Evolutionary conservation across 2,888 invertebrate genomes (phyloP).

Genomic region (Peribatodes rhomboidaria): DNA sequence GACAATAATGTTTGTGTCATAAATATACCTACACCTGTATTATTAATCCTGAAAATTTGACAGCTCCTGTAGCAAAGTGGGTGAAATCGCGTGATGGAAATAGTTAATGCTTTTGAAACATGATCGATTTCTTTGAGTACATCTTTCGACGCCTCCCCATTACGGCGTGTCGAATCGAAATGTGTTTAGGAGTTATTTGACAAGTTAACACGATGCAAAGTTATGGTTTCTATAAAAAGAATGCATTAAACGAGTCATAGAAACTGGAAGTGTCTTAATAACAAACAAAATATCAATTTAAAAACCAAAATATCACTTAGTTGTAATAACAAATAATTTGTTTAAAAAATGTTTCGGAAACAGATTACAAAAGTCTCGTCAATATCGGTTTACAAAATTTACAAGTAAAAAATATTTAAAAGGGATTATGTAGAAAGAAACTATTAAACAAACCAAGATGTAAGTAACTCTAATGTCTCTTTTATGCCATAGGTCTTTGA

Average conservation of each 20-base stretch:
- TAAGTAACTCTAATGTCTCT: too few species aligned
- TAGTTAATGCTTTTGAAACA: conserved; percentile 9
- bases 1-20: too few species aligned
- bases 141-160: conserved; percentile 56
- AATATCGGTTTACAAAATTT: too few species aligned
- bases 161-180: conserved; percentile 44
- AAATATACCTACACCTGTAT: too few species aligned
- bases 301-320: neutral
- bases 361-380: too few species aligned
- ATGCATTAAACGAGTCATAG: conserved; percentile 31
- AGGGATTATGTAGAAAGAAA: too few species aligned
- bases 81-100: neutral
- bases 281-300: conserved; percentile 14
- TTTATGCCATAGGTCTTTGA: too few species aligned
- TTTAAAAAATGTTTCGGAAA: too few species aligned
- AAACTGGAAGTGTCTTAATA: conserved; percentile 6
- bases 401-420: too few species aligned
- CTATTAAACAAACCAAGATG: too few species aligned
- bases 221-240: conserved; percentile 28
- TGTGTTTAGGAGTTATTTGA: conserved; percentile 32
- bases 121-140: conserved; percentile 47
- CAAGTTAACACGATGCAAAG: conserved; percentile 17
- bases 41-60: too few species aligned
- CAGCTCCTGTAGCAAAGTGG: neutral
- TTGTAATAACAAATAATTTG: neutral